A percentile compares a stretch with the other conserved stretches of the same genome.
These are phyloP conservation scores for Excalfactoria chinensis DNA, from an alignment of 2,113 vertebrate species.

Conservation along the genomic window DNA sequence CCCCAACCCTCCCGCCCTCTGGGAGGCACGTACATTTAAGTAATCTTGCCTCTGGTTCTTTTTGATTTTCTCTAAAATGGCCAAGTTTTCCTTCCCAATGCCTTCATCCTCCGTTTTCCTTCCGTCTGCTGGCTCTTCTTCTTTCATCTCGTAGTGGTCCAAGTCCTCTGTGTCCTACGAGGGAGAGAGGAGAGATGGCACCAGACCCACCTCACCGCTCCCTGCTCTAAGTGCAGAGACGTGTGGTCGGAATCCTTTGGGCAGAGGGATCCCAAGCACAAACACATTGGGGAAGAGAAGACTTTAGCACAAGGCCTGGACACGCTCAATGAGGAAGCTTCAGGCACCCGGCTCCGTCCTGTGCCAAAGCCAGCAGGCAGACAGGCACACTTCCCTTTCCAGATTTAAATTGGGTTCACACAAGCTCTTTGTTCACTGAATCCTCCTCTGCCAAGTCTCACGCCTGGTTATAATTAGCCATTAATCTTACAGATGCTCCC, in stretches of 20 bases:
- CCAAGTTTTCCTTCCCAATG: constrained; percentile 84
- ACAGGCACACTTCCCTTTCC: background rate
- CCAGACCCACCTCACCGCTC: background rate
- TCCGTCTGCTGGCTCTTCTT: constrained; percentile 81
- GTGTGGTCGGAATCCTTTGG: background rate
- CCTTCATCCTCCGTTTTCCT: constrained; percentile 83
- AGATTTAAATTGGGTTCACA: accelerated
- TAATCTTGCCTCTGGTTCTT: constrained; percentile 90
- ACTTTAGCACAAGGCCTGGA: background rate
- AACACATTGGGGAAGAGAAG: accelerated
- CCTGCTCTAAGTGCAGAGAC: background rate
- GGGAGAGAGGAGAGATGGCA: background rate
- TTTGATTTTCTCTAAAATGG: constrained; percentile 85
- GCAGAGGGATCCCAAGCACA: background rate
- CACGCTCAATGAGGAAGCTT: accelerated
- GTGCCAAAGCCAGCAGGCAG: background rate
- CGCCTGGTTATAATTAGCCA: background rate
- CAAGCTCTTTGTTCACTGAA: background rate
- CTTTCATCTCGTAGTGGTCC: constrained; percentile 87
- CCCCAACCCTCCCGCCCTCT: constrained; percentile 19
- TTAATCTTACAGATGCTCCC: background rate
- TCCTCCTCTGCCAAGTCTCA: background rate
- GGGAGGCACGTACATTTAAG: constrained; percentile 84
- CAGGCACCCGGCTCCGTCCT: background rate
- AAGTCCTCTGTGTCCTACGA: constrained; percentile 81